phyloP scores from a whole-genome alignment of 2,797 vertebrate species.

The Lepilemur ruficaudatus region DNA sequence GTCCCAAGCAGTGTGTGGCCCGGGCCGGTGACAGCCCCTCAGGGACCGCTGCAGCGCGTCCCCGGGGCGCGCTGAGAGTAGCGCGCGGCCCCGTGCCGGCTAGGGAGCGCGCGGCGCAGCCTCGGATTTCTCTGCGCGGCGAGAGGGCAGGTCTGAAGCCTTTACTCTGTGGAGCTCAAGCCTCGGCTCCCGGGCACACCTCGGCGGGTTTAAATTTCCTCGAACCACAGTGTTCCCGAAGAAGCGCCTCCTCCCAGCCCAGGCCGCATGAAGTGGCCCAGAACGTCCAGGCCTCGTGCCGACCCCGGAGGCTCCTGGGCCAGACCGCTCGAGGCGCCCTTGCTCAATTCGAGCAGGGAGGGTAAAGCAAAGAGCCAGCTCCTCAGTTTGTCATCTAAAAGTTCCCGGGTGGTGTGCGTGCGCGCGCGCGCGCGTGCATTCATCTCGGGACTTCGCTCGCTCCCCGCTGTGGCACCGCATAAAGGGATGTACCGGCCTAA shows the following conservation, averaged over 20 bases:
- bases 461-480: accelerated
- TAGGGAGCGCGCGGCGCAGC: neutral
- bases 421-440: accelerated
- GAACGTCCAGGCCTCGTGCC: neutral
- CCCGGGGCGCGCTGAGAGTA: accelerated
- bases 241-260: neutral
- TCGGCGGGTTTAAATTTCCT: neutral
- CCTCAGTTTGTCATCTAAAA: neutral
- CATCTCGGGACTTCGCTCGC: neutral
- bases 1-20: too few relatives aligned
- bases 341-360: neutral
- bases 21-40: too few relatives aligned
- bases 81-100: neutral
- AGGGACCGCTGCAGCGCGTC: accelerated
- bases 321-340: accelerated
- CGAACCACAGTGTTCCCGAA: neutral
- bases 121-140: accelerated
- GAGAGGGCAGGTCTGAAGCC: neutral
- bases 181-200: neutral
- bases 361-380: neutral
- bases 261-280: too few relatives aligned
- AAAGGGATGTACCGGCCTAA: neutral
- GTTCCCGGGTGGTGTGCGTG: neutral
- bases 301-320: neutral
- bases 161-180: accelerated